Base-by-base conservation (phyloP, 1,140 invertebrate species). In the Neodiprion fabricii region DNA sequence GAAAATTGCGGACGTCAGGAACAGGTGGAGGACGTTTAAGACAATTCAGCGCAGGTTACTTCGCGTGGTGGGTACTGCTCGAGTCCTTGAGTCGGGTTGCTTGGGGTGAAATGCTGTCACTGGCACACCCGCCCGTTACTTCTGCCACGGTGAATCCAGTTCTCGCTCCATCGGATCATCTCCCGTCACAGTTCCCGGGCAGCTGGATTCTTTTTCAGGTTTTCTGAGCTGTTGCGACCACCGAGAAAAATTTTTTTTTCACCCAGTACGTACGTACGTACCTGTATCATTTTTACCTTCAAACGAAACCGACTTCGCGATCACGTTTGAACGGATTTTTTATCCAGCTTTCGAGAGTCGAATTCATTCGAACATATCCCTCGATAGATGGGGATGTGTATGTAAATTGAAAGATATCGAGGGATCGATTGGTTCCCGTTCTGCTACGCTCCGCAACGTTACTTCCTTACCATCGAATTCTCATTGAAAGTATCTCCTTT, bases 1-100 rank as follows among this genome's bases (percentile, higher is more conserved):
- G 81, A 84, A 87, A 84, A 87, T 89, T 87, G 85, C 81, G 79
- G 83, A 86, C 77, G 86, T 88, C 86, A 89, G 82, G 81, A 83
- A 83, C 87, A 88, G 83, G 78, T 73, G 71, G 80, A 81, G 53
- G 79, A 69, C 67, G 85, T 79, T 84, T 83, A 81, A 85, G 81
- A 85, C 81, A 80, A 85, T 86, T 77, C 76, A 81, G 77, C 76
- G 78, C 78, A 78, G 78, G 80, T 40, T 40, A 40, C 28, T 40
- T 40, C 28, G 28, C 28, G 28, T 82, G 76, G 77, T 73, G 71
- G 68, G 61, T 70, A 40, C 5, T 40, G 70, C 49, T 48, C 67
- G 23, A 61, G 23, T n/a, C 23, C 9, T 17, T 10, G 53, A 21
- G 28, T 67, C 73, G 71, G 53, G 75, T 75, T 75, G 76, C 74